Evolutionary conservation across 2,888 invertebrate genomes (phyloP), one percentile per base, ranked within the genome.

Genomic region (Brenthis daphne): DNA sequence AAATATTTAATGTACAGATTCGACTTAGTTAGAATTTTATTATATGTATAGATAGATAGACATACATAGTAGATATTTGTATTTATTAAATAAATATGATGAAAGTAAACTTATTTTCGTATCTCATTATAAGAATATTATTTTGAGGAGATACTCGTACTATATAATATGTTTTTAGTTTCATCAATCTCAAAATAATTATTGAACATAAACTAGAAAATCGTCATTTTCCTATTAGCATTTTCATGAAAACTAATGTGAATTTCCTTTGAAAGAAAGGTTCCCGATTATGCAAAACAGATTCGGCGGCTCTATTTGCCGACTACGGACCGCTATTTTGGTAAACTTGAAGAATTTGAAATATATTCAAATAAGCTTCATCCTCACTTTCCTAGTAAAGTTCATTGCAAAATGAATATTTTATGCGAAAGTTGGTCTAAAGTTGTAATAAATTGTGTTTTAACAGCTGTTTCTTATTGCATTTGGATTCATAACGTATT

Each of bases 321-420:
- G 56, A 14, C 61, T 29, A 43, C 50, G 33, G 67, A 51, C 67
- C 61, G 48, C 37, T 63, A 57, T 67, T 67, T 63, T 48, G 64
- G 57, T 51, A 63, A 43, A 64, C 53, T 68, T 53, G 56, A 43
- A 57, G 64, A 68, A 54, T 68, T 53, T 53, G 54, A 68, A 57
- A 64, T 54, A 51, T 53, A 68, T 68, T 68, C 64, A 68, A 68
- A 68, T 68, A 47, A 64, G 57, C 47, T 68, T 57, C 51, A 43
- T 29, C 14, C 33, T 50, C 53, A 57, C 57, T 57, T 57, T 57
- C 33, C 33, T 55, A 56, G 29, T 16, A 29, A 67, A 56, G 50
- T 57, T 51, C 33, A 20, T 20, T 1, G 48, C 14, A 53, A 51
- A 61, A 56, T 63, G 67, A 56, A 67, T 67, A 67, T 67, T 67